These are phyloP conservation scores for Agelastica alni DNA, from an alignment of 2,888 invertebrate genomes.

Conservation along the genomic window DNA sequence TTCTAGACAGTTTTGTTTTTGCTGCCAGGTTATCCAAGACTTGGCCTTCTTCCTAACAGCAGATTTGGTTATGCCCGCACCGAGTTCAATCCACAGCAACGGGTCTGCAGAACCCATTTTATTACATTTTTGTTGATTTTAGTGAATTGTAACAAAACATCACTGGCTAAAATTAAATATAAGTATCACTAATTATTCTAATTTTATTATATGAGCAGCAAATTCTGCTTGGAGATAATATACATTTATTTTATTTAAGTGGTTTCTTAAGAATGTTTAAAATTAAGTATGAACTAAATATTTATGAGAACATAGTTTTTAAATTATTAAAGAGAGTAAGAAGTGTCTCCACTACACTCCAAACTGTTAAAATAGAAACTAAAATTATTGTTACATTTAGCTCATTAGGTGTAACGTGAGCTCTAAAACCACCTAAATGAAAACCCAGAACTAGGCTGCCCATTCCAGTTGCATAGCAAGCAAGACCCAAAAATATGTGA, in stretches of 20 bases:
- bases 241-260: neutral
- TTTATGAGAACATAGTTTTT: slow-evolving; percentile 3
- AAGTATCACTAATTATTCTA: neutral
- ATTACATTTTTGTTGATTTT: too few species aligned
- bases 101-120: too few species aligned
- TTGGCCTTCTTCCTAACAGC: too few species aligned
- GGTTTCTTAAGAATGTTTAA: neutral
- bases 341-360: slow-evolving; percentile 33
- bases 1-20: too few species aligned
- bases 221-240: neutral
- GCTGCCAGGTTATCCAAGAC: too few species aligned
- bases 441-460: slow-evolving; percentile 34
- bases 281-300: neutral
- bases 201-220: neutral
- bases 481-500: slow-evolving; percentile 39
- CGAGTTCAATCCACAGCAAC: too few species aligned
- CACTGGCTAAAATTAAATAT: neutral
- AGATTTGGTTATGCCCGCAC: too few species aligned
- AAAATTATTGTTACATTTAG: slow-evolving; percentile 18
- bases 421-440: slow-evolving; percentile 7
- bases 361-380: slow-evolving; percentile 30
- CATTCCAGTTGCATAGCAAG: slow-evolving; percentile 38
- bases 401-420: slow-evolving; percentile 20
- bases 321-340: slow-evolving; percentile 31
- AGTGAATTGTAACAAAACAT: too few species aligned